Percentiles rank a stretch among this genome's conserved stretches.
Conservation (phyloP, 2,113 vertebrate genomes). For the Psittacula cyanocephala region DNA sequence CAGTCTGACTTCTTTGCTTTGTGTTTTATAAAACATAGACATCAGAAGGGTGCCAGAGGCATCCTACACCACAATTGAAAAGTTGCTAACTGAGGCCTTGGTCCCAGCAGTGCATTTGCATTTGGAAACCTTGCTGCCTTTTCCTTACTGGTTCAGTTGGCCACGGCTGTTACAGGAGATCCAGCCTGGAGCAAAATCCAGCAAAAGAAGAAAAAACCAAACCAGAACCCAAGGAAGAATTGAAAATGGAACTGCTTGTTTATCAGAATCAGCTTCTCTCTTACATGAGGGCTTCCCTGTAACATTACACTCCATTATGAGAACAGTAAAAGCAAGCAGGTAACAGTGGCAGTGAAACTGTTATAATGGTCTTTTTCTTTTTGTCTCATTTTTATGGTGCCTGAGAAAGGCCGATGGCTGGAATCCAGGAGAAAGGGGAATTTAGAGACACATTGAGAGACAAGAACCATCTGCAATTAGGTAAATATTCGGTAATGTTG, state of each 20-base stretch:
- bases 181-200: conserved; percentile 9
- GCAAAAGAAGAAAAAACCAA: background rate
- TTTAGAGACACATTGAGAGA: conserved; percentile 3
- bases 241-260: background rate
- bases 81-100: conserved; percentile 57
- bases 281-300: conserved; percentile 43
- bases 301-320: conserved; percentile 41
- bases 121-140: conserved; percentile 25
- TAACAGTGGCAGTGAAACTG: conserved; percentile 36
- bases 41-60: conserved; percentile 64
- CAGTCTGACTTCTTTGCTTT: no score
- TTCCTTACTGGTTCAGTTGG: background rate
- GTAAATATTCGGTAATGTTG: conserved; percentile 37
- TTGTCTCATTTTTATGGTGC: background rate
- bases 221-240: background rate
- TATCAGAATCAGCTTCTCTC: conserved; percentile 22
- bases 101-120: conserved; percentile 71
- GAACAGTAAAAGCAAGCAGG: conserved; percentile 53
- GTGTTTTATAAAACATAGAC: conserved; percentile 54
- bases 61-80: conserved; percentile 53
- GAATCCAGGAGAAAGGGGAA: background rate
- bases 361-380: background rate
- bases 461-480: conserved; percentile 28
- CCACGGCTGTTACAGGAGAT: conserved; percentile 2
- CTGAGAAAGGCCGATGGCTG: background rate